phyloP scores from a whole-genome alignment of 1,140 invertebrate genomes.

The Popillia japonica region DNA sequence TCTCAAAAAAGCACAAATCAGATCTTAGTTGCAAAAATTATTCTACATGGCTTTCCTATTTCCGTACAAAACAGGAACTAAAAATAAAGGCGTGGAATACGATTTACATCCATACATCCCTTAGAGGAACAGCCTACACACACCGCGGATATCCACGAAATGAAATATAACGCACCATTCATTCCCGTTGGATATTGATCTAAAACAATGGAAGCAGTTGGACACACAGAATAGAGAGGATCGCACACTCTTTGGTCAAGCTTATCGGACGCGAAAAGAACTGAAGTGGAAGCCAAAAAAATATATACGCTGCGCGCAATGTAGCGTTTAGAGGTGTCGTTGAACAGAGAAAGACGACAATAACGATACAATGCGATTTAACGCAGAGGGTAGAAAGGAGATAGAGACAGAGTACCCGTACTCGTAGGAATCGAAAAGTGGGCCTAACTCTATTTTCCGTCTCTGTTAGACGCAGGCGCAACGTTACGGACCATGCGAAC shows the following conservation, averaged over 20 bases:
- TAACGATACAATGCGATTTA: not conserved
- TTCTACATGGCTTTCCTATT: not conserved
- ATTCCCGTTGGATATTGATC: constrained; percentile 49
- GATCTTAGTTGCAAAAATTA: not conserved
- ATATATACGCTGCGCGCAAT: not conserved
- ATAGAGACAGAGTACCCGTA: constrained; percentile 52
- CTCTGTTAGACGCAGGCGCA: not conserved
- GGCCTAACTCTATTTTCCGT: not conserved
- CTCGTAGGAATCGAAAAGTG: constrained; percentile 39
- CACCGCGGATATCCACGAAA: constrained; percentile 19
- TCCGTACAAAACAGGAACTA: not conserved
- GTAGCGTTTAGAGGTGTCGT: not conserved
- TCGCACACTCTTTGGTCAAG: constrained; percentile 24
- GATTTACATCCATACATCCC: not conserved
- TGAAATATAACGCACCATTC: constrained; percentile 15
- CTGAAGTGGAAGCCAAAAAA: not conserved
- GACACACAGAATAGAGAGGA: constrained; percentile 41
- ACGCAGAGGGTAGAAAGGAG: not conserved
- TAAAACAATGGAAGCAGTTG: constrained; percentile 53
- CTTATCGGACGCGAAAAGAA: constrained; percentile 15
- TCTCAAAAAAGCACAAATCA: not conserved
- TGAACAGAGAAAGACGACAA: not conserved
- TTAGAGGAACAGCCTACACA: not conserved
- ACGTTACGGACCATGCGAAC: constrained; percentile 51
- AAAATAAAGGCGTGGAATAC: not conserved